These are phyloP conservation scores for Achatina immaculata DNA, from an alignment of 1,140 invertebrate species.

Conservation along the genomic window DNA sequence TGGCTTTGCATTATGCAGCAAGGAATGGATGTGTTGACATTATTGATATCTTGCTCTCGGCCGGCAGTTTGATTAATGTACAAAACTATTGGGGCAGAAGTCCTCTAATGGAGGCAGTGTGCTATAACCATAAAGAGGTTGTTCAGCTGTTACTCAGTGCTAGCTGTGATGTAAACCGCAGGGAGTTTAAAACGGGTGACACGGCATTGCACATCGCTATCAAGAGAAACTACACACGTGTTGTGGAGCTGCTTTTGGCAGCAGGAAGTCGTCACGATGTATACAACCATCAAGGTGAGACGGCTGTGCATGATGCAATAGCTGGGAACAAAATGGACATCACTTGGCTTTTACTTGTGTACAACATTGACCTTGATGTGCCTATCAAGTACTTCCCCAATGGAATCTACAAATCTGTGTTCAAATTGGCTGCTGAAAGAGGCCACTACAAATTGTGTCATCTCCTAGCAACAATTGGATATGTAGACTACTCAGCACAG, in stretches of 20 bases:
- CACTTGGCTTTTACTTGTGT: slow-evolving; percentile 62
- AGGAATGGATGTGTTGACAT: slow-evolving; percentile 67
- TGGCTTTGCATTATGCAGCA: slow-evolving; percentile 82
- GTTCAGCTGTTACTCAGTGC: slow-evolving; percentile 61
- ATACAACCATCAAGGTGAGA: slow-evolving; percentile 70
- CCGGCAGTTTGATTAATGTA: slow-evolving; percentile 66
- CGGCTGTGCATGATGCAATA: slow-evolving; percentile 67
- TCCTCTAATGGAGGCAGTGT: slow-evolving; percentile 71
- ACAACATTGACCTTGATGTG: slow-evolving; percentile 69
- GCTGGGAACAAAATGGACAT: slow-evolving; percentile 68
- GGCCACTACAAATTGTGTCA: slow-evolving; percentile 67
- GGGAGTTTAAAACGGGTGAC: slow-evolving; percentile 70
- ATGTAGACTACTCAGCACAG: slow-evolving; percentile 63
- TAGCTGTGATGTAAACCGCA: slow-evolving; percentile 67
- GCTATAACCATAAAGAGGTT: slow-evolving; percentile 70
- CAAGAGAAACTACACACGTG: slow-evolving; percentile 73
- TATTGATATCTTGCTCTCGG: slow-evolving; percentile 63
- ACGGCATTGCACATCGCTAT: slow-evolving; percentile 74
- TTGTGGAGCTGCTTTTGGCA: slow-evolving; percentile 75
- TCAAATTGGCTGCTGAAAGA: slow-evolving; percentile 67
- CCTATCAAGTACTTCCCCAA: slow-evolving; percentile 68
- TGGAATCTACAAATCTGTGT: slow-evolving; percentile 66
- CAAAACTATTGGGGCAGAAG: slow-evolving; percentile 71
- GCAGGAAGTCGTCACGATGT: slow-evolving; percentile 68
- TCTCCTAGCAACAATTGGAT: slow-evolving; percentile 64